These are phyloP conservation scores for Mustela nigripes DNA, from an alignment of 2,113 vertebrate genomes.

Conservation along the genomic window DNA sequence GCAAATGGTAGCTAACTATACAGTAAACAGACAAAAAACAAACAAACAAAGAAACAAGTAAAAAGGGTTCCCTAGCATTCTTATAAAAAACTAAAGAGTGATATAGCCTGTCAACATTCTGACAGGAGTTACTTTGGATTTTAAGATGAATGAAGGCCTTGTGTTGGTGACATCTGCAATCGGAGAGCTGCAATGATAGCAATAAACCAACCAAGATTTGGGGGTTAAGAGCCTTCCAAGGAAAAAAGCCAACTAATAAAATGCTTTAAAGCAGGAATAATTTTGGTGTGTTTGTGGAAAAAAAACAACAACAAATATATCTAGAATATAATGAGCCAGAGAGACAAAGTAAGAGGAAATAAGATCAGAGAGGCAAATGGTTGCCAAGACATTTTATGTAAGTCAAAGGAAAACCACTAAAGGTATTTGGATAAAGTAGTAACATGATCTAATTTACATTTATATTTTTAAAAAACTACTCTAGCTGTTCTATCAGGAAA, in stretches of 20 bases:
- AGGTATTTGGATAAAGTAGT: background rate
- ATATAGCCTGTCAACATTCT: background rate
- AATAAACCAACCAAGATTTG: conserved; percentile 4
- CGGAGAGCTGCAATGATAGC: background rate
- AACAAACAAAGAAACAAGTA: background rate
- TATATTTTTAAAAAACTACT: background rate
- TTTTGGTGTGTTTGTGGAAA: background rate
- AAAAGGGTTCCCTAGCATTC: background rate
- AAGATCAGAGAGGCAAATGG: background rate
- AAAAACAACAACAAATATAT: conserved; percentile 13
- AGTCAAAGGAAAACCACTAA: background rate
- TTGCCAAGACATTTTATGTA: background rate
- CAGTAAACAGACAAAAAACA: background rate
- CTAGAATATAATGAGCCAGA: background rate
- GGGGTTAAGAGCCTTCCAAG: background rate
- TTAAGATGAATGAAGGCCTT: background rate
- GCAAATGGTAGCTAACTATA: background rate
- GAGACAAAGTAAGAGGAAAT: background rate
- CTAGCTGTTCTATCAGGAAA: background rate
- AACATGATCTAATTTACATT: background rate
- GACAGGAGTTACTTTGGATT: background rate
- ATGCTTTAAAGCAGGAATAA: conserved; percentile 23
- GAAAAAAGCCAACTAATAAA: background rate
- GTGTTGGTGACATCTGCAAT: background rate
- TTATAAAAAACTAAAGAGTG: conserved; percentile 25